A percentile compares a stretch with the other conserved stretches of the same genome.
Evolutionary conservation across 1,140 invertebrate species (phyloP).

Genomic region (Rhagoletis zephyria): DNA sequence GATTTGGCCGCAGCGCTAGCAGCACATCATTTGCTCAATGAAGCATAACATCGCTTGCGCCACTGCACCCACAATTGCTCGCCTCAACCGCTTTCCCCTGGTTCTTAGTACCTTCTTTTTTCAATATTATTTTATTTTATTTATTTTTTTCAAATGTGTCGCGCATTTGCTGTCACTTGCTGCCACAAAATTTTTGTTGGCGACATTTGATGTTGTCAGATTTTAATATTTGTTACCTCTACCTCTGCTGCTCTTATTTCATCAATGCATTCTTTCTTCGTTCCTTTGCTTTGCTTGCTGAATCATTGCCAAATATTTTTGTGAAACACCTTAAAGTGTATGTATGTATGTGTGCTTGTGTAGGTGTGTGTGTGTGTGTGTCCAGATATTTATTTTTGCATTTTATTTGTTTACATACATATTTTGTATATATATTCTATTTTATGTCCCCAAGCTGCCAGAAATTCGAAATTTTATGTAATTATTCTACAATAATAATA

Average conservation of each 20-base stretch:
- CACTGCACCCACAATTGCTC: background rate
- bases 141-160: background rate
- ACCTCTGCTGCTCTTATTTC: constrained; percentile 13
- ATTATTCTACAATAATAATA: constrained; percentile 45
- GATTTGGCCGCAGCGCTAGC: background rate
- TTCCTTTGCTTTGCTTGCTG: background rate
- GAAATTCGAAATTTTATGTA: constrained; percentile 18
- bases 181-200: constrained; percentile 1
- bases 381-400: background rate
- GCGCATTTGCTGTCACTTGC: background rate
- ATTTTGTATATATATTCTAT: background rate
- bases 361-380: background rate
- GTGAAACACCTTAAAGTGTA: background rate
- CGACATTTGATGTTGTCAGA: constrained; percentile 23
- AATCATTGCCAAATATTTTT: constrained; percentile 46
- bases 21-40: constrained; percentile 28
- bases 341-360: background rate
- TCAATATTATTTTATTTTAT: too few relatives aligned
- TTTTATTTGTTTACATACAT: background rate
- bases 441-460: constrained; percentile 30
- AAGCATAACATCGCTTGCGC: background rate
- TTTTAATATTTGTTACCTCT: constrained; percentile 1
- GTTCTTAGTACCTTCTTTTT: too few relatives aligned
- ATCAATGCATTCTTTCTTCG: background rate
- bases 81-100: background rate